Evolutionary conservation across 1,140 invertebrate genomes (phyloP).

Genomic region (Ceratoteleas bidentatus): DNA sequence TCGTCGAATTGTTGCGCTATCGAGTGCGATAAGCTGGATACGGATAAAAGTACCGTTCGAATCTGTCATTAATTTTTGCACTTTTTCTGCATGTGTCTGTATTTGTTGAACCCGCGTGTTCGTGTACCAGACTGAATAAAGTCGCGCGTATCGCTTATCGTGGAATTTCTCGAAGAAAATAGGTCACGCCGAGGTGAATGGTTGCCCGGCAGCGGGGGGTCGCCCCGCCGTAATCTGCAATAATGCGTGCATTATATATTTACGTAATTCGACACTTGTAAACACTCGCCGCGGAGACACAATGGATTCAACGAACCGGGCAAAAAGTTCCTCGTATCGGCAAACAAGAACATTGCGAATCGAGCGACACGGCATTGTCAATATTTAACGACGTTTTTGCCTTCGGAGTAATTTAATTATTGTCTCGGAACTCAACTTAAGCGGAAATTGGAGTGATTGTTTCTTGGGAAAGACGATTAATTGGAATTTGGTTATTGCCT

Average conservation of each 20-base stretch:
- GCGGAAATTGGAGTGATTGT: too few species aligned
- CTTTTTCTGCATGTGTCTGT: conserved; percentile 4
- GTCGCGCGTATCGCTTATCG: conserved; percentile 42
- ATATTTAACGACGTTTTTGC: too few species aligned
- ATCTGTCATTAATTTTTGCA: conserved; percentile 26
- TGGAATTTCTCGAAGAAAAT: conserved; percentile 47
- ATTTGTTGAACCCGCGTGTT: background rate
- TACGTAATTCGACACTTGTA: conserved; percentile 20
- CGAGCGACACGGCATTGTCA: too few species aligned
- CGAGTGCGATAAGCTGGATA: background rate
- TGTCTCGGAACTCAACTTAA: too few species aligned
- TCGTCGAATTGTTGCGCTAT: background rate
- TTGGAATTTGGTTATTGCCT: too few species aligned
- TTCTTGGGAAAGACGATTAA: too few species aligned
- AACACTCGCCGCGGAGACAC: background rate
- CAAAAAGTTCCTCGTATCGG: too few species aligned
- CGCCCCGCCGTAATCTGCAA: conserved; percentile 37
- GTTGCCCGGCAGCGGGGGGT: conserved; percentile 40
- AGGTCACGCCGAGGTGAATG: conserved; percentile 47
- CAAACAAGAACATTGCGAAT: background rate
- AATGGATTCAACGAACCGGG: too few species aligned
- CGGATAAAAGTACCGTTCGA: conserved; percentile 13
- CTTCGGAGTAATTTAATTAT: too few species aligned
- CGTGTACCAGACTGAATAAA: conserved; percentile 11
- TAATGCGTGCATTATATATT: conserved; percentile 11